These are phyloP conservation scores for Drosophila eohydei DNA, from an alignment of 2,888 invertebrate species.

Conservation along the genomic window DNA sequence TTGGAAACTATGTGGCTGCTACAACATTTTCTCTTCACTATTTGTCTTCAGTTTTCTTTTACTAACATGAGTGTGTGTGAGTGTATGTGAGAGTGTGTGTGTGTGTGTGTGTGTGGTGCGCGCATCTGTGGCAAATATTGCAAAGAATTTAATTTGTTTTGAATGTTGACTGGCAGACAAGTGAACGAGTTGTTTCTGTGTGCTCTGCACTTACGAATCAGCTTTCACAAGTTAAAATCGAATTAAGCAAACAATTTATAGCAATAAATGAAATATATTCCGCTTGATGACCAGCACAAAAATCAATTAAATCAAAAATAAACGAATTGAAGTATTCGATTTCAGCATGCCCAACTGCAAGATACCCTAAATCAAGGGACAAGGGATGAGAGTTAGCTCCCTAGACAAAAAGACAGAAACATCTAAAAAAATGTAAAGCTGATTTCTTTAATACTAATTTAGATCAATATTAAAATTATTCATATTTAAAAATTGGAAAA, in stretches of 20 bases:
- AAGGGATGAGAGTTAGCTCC: too few species aligned
- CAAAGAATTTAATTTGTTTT: constrained; percentile 73
- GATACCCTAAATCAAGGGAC: background rate
- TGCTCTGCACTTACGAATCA: constrained; percentile 45
- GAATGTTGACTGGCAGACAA: constrained; percentile 42
- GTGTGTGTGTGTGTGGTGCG: constrained; percentile 27
- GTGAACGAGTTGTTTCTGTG: constrained; percentile 31
- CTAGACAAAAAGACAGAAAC: too few species aligned
- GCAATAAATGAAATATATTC: constrained; percentile 44
- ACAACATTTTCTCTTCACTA: constrained; percentile 28
- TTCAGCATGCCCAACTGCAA: background rate
- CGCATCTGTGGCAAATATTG: constrained; percentile 39
- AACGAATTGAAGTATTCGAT: background rate
- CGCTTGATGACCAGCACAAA: constrained; percentile 33
- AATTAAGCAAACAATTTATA: constrained; percentile 57
- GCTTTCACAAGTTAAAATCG: constrained; percentile 31
- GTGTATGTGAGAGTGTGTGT: constrained; percentile 23
- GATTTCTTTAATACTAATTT: too few species aligned
- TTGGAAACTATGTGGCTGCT: constrained; percentile 61
- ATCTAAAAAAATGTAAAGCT: too few species aligned
- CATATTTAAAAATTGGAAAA: too few species aligned
- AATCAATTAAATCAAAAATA: constrained; percentile 40
- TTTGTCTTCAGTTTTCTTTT: constrained; percentile 38
- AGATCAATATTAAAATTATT: too few species aligned
- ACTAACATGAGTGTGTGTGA: constrained; percentile 20